A percentile compares a stretch with the other conserved stretches of the same genome.
phyloP scores from a whole-genome alignment of 2,797 vertebrate species.

The Antennarius maculatus region DNA sequence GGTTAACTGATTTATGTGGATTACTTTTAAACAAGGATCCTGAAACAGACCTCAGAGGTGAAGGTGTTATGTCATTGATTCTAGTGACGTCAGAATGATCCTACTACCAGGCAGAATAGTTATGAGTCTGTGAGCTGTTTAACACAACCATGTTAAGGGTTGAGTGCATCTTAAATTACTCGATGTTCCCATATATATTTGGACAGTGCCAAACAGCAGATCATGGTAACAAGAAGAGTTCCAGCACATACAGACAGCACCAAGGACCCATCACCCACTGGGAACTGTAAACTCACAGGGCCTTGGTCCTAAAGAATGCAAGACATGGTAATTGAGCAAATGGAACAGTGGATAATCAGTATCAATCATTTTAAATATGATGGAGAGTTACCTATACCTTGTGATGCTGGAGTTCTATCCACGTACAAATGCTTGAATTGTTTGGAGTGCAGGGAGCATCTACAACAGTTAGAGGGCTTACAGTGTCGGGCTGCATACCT shows the following conservation, averaged over 20 bases:
- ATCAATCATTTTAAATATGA: background rate
- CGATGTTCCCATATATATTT: conserved; percentile 82
- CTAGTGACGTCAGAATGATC: background rate
- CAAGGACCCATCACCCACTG: conserved; percentile 87
- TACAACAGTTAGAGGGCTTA: conserved; percentile 36
- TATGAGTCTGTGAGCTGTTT: background rate
- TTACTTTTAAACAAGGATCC: conserved; percentile 1
- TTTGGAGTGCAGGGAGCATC: conserved; percentile 74
- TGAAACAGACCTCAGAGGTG: background rate
- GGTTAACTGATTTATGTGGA: background rate
- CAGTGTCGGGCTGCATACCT: conserved; percentile 58
- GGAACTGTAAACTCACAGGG: conserved; percentile 77
- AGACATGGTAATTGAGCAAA: conserved; percentile 1
- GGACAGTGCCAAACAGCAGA: conserved; percentile 84
- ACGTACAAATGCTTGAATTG: conserved; percentile 78
- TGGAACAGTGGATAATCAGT: background rate
- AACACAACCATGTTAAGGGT: background rate
- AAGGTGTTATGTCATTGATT: no score
- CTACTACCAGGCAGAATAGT: background rate
- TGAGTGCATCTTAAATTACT: conserved; percentile 52
- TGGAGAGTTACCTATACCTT: conserved; percentile 55
- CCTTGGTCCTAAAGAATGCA: conserved; percentile 51
- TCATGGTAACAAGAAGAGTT: conserved; percentile 85
- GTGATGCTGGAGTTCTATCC: conserved; percentile 71
- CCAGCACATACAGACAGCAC: conserved; percentile 78